Percentiles rank a stretch among this genome's conserved stretches.
Evolutionary conservation across 2,113 vertebrate species (phyloP).

Genomic region (Leptobrachium leishanense): DNA sequence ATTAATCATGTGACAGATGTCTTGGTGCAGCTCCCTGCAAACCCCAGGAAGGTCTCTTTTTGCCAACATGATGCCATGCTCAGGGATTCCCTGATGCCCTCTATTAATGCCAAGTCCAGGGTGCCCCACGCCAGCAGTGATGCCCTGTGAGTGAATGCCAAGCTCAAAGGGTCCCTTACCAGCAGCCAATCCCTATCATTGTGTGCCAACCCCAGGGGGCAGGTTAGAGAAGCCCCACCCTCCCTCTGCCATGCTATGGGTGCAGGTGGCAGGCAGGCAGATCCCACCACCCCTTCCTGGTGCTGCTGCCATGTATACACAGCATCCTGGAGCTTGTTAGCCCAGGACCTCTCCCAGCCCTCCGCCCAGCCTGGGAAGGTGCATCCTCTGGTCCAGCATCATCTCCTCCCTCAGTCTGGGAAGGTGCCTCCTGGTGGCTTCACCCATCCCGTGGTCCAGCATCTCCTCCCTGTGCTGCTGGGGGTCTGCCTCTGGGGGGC

Average conservation of each 20-base stretch:
- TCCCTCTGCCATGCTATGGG: constrained; percentile 7
- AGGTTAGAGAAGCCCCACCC: neutral
- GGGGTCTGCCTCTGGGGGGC: constrained; percentile 9
- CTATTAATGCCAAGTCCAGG: neutral
- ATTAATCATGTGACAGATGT: no score
- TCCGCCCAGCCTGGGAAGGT: constrained; percentile 9
- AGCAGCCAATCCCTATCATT: neutral
- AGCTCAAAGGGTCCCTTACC: constrained; percentile 15
- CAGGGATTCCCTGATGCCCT: no score
- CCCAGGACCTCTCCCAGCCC: neutral
- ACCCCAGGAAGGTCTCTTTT: no score
- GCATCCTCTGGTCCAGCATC: neutral
- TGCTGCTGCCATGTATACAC: neutral
- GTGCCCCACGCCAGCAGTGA: neutral
- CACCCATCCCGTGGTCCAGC: neutral
- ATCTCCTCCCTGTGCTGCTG: neutral
- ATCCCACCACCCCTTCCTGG: neutral
- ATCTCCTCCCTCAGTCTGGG: neutral
- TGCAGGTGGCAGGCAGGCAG: neutral
- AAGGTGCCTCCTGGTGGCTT: neutral
- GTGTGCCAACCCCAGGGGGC: neutral
- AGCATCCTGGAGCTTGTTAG: neutral
- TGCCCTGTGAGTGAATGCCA: constrained; percentile 11
- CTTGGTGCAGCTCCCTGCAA: no score
- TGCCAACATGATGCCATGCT: no score